These are phyloP conservation scores for Takifugu rubripes DNA, from an alignment of 2,797 vertebrate genomes.

Conservation along the genomic window DNA sequence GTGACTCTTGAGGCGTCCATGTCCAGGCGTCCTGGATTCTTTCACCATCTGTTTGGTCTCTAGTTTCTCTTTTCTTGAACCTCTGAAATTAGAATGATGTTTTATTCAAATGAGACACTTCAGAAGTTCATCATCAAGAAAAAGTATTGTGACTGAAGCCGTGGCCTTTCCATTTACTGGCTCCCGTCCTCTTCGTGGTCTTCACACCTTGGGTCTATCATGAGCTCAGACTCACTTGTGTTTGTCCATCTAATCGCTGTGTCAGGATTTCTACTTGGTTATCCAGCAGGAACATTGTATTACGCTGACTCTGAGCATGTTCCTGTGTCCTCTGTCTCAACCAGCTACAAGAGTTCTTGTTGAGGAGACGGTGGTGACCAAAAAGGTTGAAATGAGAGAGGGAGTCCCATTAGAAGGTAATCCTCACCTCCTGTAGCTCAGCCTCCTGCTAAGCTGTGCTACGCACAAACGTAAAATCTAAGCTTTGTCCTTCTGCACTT, in stretches of 20 bases:
- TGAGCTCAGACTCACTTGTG: not conserved
- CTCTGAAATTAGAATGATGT: too few species aligned
- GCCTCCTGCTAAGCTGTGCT: not conserved
- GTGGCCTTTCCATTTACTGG: not conserved
- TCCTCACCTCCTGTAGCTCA: not conserved
- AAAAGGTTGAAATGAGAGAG: slow-evolving; percentile 64
- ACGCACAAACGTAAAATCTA: slow-evolving; percentile 1
- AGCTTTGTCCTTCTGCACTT: slow-evolving; percentile 12
- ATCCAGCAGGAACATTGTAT: too few species aligned
- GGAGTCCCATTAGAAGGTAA: slow-evolving; percentile 69
- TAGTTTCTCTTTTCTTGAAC: too few species aligned
- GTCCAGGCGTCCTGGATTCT: too few species aligned
- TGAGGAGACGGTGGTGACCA: slow-evolving; percentile 67
- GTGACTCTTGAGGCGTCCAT: too few species aligned
- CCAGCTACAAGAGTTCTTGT: slow-evolving; percentile 65
- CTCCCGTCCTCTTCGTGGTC: slow-evolving; percentile 36
- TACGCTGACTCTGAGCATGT: not conserved
- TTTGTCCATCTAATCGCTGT: too few species aligned
- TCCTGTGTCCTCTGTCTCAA: slow-evolving; percentile 25
- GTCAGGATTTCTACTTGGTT: too few species aligned
- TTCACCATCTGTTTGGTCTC: too few species aligned
- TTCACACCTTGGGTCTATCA: slow-evolving; percentile 36
- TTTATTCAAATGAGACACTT: too few species aligned
- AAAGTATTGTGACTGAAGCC: not conserved
- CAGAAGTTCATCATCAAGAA: not conserved